Evolutionary conservation across 53 echinoderm and acorn worm species (phyloP).

Genomic region (Mesocentrotus franciscanus): DNA sequence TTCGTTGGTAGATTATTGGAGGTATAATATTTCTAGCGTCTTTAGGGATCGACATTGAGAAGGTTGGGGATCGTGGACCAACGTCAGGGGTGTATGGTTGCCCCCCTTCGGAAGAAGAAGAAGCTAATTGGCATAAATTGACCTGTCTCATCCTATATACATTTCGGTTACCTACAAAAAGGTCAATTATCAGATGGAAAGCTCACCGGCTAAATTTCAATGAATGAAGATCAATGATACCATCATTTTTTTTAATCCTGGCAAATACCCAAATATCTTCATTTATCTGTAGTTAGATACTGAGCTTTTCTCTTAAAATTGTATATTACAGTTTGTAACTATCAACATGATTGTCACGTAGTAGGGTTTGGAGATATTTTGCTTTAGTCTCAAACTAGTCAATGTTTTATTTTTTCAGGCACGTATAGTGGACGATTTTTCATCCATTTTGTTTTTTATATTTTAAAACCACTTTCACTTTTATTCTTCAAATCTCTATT

Average conservation of each 20-base stretch:
- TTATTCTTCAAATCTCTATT: background rate
- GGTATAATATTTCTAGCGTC: constrained; percentile 26
- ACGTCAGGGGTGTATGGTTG: background rate
- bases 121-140: constrained; percentile 22
- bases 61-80: background rate
- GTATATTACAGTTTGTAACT: no score
- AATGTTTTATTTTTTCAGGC: no score
- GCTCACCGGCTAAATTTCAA: background rate
- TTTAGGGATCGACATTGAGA: constrained; percentile 11
- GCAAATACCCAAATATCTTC: no score
- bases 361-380: no score
- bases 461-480: background rate
- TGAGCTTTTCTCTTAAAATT: no score
- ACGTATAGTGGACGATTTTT: no score
- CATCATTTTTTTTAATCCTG: background rate
- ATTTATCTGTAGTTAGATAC: no score
- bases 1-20: background rate
- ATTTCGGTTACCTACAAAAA: background rate
- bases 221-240: background rate
- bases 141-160: constrained; percentile 31
- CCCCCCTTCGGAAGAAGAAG: constrained; percentile 6
- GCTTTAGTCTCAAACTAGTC: no score
- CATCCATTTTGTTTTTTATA: background rate
- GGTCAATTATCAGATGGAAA: background rate
- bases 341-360: no score